A percentile compares a stretch with the other conserved stretches of the same genome.
Evolutionary conservation across 2,113 vertebrate species (phyloP).

Genomic region (Vulpes lagopus): DNA sequence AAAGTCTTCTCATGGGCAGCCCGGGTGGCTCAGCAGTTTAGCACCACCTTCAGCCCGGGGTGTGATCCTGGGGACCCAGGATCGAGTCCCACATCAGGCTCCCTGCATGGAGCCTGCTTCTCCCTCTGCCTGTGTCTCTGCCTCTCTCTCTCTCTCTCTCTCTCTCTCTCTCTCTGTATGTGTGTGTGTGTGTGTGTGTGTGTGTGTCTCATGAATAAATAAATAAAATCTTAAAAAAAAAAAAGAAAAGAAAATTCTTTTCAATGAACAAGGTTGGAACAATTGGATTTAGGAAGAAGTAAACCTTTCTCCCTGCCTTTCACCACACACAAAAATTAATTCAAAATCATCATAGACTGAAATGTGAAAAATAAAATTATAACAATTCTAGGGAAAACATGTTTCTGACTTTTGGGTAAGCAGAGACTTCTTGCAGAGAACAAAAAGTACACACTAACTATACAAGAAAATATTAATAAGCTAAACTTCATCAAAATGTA

Average conservation of each 20-base stretch:
- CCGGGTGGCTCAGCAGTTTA: too few relatives aligned
- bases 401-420: not conserved
- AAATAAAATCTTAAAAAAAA: too few relatives aligned
- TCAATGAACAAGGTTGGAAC: not conserved
- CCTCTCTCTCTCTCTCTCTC: too few relatives aligned
- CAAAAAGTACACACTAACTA: constrained; percentile 4
- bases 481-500: constrained; percentile 11
- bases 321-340: constrained; percentile 17
- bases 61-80: too few relatives aligned
- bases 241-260: not conserved
- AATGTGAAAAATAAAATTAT: constrained; percentile 19
- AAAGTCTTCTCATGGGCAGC: not conserved
- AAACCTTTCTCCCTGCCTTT: not conserved
- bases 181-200: too few relatives aligned
- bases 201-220: too few relatives aligned
- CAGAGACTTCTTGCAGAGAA: constrained; percentile 7
- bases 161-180: too few relatives aligned
- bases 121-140: too few relatives aligned
- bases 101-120: too few relatives aligned
- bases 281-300: not conserved
- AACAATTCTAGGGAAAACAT: not conserved
- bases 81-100: too few relatives aligned
- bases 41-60: too few relatives aligned
- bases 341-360: constrained; percentile 1
- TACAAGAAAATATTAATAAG: not conserved